Evolutionary conservation across 2,797 vertebrate genomes (phyloP), one percentile per base, ranked within the genome.

Genomic region (Phoeniculus purpureus): DNA sequence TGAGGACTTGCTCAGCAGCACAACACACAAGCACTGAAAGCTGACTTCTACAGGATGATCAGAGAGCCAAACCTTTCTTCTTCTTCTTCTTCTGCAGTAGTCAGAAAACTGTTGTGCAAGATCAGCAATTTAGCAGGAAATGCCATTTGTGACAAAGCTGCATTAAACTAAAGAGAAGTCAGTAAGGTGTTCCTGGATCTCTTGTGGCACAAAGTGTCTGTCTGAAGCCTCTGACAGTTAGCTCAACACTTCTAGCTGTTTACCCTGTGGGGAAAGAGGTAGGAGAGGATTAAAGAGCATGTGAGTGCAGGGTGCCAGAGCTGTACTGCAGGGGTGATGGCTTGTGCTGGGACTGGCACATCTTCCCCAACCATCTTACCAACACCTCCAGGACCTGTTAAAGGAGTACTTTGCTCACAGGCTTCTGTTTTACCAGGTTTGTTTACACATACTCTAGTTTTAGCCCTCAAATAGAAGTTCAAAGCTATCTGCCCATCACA

Each of bases 211-310:
- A 70, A 18, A 94, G 89, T 12, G 86, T 80, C 93, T 84, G 89
- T 40, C 94, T 77, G 90, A 55, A 91, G 92, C 82, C 71, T 88
- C 94, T 86, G 82, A 87, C 81, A 87, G 65, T 34, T 81, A 81
- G 66, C 11, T 92, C 94, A 96, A 3, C 93, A 95, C 79, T 94
- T 96, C 94, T 91, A 96, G 90, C 93, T 96, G 91, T 95, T 96
- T 47, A 72, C 90, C 94, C 94, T 95, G 94, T 75, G 78, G 83
- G 94, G 89, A 95, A 88, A 96, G 89, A 93, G 92, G 58, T 84
- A 7, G 94, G 64, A 90, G 65, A 86, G 68, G 54, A 73, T 75
- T 56, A 40, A 74, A 64, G 85, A 83, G 73, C 66, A 64, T 40
- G 37, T 4, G 5, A 8, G 37, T 1, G 15, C 25, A 14, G 23